A percentile compares a stretch with the other conserved stretches of the same genome.
Conservation (phyloP, 1,140 invertebrate genomes). For the Atta cephalotes region DNA sequence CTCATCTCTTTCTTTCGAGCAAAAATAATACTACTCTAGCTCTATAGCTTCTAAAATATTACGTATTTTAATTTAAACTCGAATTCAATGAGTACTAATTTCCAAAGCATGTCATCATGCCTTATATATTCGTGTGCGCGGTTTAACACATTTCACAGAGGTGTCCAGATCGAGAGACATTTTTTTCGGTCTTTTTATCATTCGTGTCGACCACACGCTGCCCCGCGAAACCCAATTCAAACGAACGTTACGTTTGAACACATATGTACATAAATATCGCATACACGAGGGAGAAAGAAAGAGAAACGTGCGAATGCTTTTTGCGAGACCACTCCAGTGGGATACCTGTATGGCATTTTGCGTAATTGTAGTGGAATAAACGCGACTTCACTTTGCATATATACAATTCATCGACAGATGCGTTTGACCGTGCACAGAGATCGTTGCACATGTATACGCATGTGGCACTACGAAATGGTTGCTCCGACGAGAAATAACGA, state of each 20-base stretch:
- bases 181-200: constrained; percentile 48
- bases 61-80: background rate
- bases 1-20: background rate
- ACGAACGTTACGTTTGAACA: constrained; percentile 36
- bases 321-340: constrained; percentile 39
- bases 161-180: constrained; percentile 11
- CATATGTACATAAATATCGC: constrained; percentile 41
- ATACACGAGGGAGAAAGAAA: background rate
- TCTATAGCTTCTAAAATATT: background rate
- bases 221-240: constrained; percentile 42
- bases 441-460: constrained; percentile 5
- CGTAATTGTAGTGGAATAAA: constrained; percentile 62
- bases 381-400: constrained; percentile 28
- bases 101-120: background rate
- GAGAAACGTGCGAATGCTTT: constrained; percentile 4
- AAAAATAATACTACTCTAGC: background rate
- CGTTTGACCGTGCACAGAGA: constrained; percentile 33
- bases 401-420: constrained; percentile 47
- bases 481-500: constrained; percentile 58
- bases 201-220: constrained; percentile 35
- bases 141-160: constrained; percentile 17
- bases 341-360: constrained; percentile 35
- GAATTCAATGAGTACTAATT: background rate
- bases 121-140: background rate
- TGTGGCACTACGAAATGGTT: constrained; percentile 30